Evolutionary conservation across 2,113 vertebrate species (phyloP).

Genomic region (Mesembrinibis cayennensis): DNA sequence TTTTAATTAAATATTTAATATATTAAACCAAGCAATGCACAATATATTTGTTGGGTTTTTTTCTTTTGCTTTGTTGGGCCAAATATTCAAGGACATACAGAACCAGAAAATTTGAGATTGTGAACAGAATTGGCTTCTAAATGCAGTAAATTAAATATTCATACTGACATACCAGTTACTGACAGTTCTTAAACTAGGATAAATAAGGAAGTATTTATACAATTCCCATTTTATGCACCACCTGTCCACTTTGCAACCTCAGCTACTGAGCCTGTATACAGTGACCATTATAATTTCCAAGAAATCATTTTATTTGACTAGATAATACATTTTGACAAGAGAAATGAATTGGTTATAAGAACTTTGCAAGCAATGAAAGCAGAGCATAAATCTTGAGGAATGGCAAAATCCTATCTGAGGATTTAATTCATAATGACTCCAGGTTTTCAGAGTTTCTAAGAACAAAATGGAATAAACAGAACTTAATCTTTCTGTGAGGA

Average conservation of each 20-base stretch:
- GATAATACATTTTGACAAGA: neutral
- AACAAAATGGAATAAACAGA: neutral
- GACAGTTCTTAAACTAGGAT: neutral
- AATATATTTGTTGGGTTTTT: neutral
- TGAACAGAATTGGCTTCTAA: neutral
- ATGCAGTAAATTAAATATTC: neutral
- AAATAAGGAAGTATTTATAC: neutral
- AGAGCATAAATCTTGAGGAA: neutral
- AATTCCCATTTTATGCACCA: neutral
- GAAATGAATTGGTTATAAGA: neutral
- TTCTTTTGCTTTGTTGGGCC: neutral
- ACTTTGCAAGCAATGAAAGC: neutral
- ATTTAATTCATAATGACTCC: neutral
- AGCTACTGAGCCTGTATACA: neutral
- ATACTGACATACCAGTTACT: neutral
- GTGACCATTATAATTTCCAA: neutral
- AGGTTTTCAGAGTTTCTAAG: neutral
- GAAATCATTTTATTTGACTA: neutral
- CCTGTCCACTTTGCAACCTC: neutral
- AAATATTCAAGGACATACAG: neutral
- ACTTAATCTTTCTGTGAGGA: neutral
- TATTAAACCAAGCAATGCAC: neutral
- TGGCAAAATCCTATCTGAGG: neutral
- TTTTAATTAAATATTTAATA: neutral
- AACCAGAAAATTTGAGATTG: neutral